These are phyloP conservation scores for Clitarchus hookeri DNA, from an alignment of 2,888 invertebrate species.

Conservation along the genomic window DNA sequence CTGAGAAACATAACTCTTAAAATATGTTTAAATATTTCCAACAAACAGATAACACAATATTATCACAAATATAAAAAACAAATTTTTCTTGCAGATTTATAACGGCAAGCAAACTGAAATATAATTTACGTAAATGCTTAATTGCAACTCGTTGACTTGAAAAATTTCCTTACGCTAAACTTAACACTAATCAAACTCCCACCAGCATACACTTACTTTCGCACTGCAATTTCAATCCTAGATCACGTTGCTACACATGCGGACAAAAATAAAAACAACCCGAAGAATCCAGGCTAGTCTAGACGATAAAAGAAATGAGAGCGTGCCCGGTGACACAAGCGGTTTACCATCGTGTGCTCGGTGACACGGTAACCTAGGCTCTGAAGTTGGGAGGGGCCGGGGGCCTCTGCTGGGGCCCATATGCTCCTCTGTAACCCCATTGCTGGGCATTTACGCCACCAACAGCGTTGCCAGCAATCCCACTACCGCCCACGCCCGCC, in stretches of 20 bases:
- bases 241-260: not conserved
- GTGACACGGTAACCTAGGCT: not conserved
- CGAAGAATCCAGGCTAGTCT: not conserved
- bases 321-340: conserved; percentile 2
- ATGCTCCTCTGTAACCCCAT: not conserved
- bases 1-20: no score
- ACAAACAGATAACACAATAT: not conserved
- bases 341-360: not conserved
- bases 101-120: no score
- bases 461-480: conserved; percentile 1
- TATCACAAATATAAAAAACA: not conserved
- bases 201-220: not conserved
- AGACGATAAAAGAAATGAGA: not conserved
- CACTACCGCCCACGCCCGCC: conserved; percentile 5
- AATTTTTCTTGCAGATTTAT: not conserved
- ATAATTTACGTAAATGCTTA: no score
- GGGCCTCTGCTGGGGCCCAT: not conserved
- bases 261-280: not conserved
- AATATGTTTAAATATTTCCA: not conserved
- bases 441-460: conserved; percentile 14
- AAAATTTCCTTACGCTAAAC: no score
- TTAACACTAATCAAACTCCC: not conserved
- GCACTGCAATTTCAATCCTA: not conserved
- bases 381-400: not conserved
- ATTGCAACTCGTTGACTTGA: no score